Evolutionary conservation across 2,113 vertebrate species (phyloP), one percentile per base, ranked within the genome.

Genomic region (Uria aalge): DNA sequence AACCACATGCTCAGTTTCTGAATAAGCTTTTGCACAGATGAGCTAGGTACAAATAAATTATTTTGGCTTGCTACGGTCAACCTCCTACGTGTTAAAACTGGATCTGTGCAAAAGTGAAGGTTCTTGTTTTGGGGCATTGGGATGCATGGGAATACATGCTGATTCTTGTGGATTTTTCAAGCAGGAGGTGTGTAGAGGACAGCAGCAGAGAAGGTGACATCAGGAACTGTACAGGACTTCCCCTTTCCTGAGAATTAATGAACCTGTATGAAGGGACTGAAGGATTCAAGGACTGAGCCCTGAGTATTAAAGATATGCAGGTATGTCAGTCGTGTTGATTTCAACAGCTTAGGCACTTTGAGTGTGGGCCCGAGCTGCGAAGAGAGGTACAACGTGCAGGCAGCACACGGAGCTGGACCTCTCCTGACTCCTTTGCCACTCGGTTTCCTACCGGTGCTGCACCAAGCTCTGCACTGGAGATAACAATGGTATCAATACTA

Each of bases 241-340:
- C 19, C 32, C 15, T 36, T 86, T 94, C 89, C 96, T 96, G 93
- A 91, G 93, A 92, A 67, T 18, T 57, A 63, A 29, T 62, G 50
- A 73, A 69, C 15, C 26, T 4, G 1, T 47, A 57, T 6, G 18
- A 16, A 74, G 52, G 23, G 30, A 73, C 0, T 62, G 57, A 84
- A 74, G 56, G 48, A 67, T 47, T 94, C 63, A 66, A 71, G 48
- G 41, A 62, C 59, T 1, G 29, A 78, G 40, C 55, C 56, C 60
- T 67, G 55, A 67, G 64, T 52, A 34, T 56, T 75, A n/a, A 63
- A 87, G 59, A 60, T 22, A 32, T 19, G 12, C 66, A 75, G 26
- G n/a, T 63, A 72, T 3, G 6, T 43, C 34, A 79, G 9, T 80
- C 10, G 0, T 30, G 27, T 15, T 23, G 47, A 63, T 66, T 91